Conservation (phyloP, 2,797 vertebrate genomes). For the Chiroxiphia lanceolata region DNA sequence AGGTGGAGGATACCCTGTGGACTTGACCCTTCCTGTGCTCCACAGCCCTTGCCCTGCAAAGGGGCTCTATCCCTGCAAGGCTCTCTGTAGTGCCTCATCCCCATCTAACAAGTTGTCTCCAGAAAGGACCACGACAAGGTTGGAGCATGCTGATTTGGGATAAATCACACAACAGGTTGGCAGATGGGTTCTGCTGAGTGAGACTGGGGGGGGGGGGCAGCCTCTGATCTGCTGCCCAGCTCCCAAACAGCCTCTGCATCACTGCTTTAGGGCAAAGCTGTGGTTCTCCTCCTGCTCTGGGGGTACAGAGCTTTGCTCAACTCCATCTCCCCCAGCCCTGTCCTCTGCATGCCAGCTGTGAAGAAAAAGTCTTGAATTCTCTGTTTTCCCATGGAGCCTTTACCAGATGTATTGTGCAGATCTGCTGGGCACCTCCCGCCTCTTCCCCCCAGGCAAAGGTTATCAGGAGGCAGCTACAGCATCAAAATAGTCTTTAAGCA, state of each 20-base stretch:
- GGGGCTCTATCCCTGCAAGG: background rate
- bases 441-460: background rate
- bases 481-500: background rate
- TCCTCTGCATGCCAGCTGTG: background rate
- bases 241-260: background rate
- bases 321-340: background rate
- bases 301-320: background rate
- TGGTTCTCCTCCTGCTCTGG: background rate
- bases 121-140: background rate
- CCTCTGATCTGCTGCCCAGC: background rate
- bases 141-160: fast-evolving
- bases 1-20: background rate
- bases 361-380: background rate
- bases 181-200: background rate
- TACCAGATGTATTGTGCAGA: background rate
- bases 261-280: fast-evolving
- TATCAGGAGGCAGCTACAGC: background rate
- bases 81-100: background rate
- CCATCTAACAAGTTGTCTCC: background rate
- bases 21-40: fast-evolving
- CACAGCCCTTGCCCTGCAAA: fast-evolving
- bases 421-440: background rate
- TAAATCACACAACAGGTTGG: background rate
- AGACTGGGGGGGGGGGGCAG: background rate
- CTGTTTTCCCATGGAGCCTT: background rate